Percentiles rank a stretch among this genome's conserved stretches.
Conservation (phyloP, 2,888 invertebrate genomes). For the Cyclophora albipunctata region DNA sequence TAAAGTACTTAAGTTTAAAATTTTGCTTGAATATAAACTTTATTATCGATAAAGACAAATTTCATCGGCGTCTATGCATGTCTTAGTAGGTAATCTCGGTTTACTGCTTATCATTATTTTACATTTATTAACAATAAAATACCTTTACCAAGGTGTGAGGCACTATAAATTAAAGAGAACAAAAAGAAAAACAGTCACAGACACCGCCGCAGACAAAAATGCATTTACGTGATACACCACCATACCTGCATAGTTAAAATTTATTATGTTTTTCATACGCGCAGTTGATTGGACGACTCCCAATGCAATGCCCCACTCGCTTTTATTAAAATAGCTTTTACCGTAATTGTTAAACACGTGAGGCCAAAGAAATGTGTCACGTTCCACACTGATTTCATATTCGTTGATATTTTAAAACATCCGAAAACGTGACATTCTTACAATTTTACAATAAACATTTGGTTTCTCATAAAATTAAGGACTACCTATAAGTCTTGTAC, state of each 20-base stretch:
- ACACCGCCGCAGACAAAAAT: too few species aligned
- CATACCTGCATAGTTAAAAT: too few species aligned
- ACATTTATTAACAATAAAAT: too few species aligned
- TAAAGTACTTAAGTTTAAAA: constrained; percentile 9
- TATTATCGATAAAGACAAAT: too few species aligned
- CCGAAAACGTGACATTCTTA: constrained; percentile 17
- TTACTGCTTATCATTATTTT: too few species aligned
- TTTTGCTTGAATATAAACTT: constrained; percentile 7
- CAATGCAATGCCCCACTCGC: constrained; percentile 36
- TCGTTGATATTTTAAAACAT: constrained; percentile 12
- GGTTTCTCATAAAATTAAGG: not conserved
- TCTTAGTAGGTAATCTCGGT: too few species aligned
- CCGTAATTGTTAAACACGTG: constrained; percentile 41
- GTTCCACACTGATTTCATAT: constrained; percentile 28
- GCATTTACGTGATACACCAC: too few species aligned
- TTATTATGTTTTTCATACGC: constrained; percentile 11
- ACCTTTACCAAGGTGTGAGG: too few species aligned
- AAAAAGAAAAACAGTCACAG: too few species aligned
- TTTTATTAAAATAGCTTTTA: constrained; percentile 45
- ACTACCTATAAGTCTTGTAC: too few species aligned
- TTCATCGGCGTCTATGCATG: too few species aligned
- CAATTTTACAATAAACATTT: constrained; percentile 8
- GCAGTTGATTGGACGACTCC: constrained; percentile 16
- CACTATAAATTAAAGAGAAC: too few species aligned
- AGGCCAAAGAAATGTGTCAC: constrained; percentile 40